Percentiles rank a stretch among this genome's conserved stretches.
Evolutionary conservation across 1,140 invertebrate genomes (phyloP).

Genomic region (Euschistus heros): DNA sequence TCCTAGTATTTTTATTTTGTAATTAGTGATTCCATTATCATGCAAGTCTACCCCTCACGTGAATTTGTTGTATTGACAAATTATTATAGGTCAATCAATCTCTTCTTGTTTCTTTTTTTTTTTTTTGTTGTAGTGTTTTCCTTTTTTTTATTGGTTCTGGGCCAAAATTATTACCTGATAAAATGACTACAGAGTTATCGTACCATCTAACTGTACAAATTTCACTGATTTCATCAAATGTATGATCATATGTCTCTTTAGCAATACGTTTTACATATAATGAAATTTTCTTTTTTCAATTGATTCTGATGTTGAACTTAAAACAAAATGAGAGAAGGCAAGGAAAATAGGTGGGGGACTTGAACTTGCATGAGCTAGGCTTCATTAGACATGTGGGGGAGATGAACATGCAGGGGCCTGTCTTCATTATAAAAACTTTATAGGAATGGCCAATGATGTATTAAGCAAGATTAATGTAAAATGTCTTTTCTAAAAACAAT

Average conservation of each 20-base stretch:
- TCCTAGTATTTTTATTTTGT: conserved; percentile 30
- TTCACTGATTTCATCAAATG: conserved; percentile 13
- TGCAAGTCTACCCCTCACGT: conserved; percentile 32
- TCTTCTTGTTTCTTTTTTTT: conserved; percentile 10
- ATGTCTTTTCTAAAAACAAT: too few relatives aligned
- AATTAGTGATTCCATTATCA: conserved; percentile 30
- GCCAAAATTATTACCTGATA: not conserved
- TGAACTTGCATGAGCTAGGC: too few relatives aligned
- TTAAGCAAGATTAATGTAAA: too few relatives aligned
- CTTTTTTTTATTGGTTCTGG: conserved; percentile 5
- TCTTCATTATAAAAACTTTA: not conserved
- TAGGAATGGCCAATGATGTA: too few relatives aligned
- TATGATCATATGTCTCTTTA: conserved; percentile 14
- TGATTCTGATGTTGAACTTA: not conserved
- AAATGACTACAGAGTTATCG: conserved; percentile 16
- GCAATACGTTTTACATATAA: conserved; percentile 7
- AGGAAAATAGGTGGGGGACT: too few relatives aligned
- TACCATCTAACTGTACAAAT: conserved; percentile 17
- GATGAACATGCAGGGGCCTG: conserved; percentile 1
- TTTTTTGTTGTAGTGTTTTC: conserved; percentile 1
- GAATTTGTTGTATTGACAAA: conserved; percentile 30
- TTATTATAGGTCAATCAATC: conserved; percentile 12
- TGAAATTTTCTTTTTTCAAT: not conserved
- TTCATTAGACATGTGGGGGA: conserved; percentile 3
- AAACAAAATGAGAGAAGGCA: too few relatives aligned